Evolutionary conservation across 2,113 vertebrate species (phyloP), one percentile per base, ranked within the genome.

Genomic region (Sinocyclocheilus maitianheensis): DNA sequence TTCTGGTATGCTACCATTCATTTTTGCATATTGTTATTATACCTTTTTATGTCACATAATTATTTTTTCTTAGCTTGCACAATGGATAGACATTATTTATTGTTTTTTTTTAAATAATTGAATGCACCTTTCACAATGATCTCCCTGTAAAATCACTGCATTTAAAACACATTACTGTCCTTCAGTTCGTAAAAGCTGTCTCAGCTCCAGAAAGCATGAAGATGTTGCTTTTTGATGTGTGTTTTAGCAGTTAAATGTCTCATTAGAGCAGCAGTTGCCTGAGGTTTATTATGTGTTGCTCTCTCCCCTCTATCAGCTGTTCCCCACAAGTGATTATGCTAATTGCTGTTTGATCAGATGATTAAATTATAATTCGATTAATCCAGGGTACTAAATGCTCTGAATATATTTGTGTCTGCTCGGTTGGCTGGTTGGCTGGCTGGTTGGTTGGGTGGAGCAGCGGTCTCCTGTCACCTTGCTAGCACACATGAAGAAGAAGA

Each of bases 331-430:
- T 96, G 94, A 96, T 96, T 96, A 96, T 97, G 96, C 92, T 96
- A 97, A 98, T 96, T 95, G 94, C 93, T 95, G 94, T 97, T 98
- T 97, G 96, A 97, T 97, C 96, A 96, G 95, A 97, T 97, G 96
- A 96, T 97, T 96, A 96, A 96, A 97, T 97, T 96, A 95, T 95
- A 95, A 96, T 96, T 95, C 86, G 92, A 96, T 96, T 96, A 95
- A 96, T 96, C 94, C 94, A 90, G 92, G 93, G 93, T 90, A 94
- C 95, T 95, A 96, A 97, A 95, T 5, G 92, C 94, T 95, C 91
- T 89, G 94, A 96, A 95, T 95, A 94, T 90, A 93, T 96, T 96
- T 93, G 94, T 93, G 93, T 93, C 91, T 75, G 92, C 94, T 93
- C 91, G 92, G 91, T 88, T 93, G 93, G 93, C 92, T 92, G 26